Evolutionary conservation across 2,888 invertebrate species (phyloP).

Genomic region (Ennomos quercinarius): DNA sequence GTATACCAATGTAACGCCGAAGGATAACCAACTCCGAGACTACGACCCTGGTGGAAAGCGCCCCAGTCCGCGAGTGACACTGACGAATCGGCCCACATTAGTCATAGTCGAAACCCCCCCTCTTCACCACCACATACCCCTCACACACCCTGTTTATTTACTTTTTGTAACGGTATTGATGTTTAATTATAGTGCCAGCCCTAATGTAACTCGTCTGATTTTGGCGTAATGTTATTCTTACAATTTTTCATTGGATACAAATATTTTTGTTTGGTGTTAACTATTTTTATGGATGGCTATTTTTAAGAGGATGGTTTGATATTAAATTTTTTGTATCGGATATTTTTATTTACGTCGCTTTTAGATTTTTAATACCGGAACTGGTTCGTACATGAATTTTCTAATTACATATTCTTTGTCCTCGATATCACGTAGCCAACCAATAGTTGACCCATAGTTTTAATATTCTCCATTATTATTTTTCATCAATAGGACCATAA

Average conservation of each 20-base stretch:
- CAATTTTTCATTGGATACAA: slow-evolving; percentile 66
- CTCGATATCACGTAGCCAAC: no score
- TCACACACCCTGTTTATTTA: slow-evolving; percentile 83
- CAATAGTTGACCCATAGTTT: no score
- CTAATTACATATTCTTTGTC: no score
- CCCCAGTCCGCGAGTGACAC: slow-evolving; percentile 85
- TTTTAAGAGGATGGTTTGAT: slow-evolving; percentile 22
- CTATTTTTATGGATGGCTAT: slow-evolving; percentile 35
- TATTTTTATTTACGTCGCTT: not conserved
- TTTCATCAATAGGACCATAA: no score
- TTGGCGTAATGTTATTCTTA: slow-evolving; percentile 74
- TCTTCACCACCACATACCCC: slow-evolving; percentile 72
- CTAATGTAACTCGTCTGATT: slow-evolving; percentile 75
- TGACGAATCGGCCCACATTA: slow-evolving; percentile 89
- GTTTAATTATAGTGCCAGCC: slow-evolving; percentile 81
- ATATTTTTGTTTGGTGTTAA: slow-evolving; percentile 46
- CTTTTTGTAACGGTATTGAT: slow-evolving; percentile 85
- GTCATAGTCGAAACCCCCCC: slow-evolving; percentile 87
- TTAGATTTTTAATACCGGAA: no score
- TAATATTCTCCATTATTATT: no score
- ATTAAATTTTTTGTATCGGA: slow-evolving; percentile 15
- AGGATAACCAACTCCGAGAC: slow-evolving; percentile 76
- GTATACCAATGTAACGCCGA: slow-evolving; percentile 79
- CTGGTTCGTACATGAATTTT: no score
- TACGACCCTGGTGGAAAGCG: slow-evolving; percentile 77